Percentiles rank a stretch among this genome's conserved stretches.
Conservation (phyloP, 2,888 invertebrate species). For the Physocephala rufipes region DNA sequence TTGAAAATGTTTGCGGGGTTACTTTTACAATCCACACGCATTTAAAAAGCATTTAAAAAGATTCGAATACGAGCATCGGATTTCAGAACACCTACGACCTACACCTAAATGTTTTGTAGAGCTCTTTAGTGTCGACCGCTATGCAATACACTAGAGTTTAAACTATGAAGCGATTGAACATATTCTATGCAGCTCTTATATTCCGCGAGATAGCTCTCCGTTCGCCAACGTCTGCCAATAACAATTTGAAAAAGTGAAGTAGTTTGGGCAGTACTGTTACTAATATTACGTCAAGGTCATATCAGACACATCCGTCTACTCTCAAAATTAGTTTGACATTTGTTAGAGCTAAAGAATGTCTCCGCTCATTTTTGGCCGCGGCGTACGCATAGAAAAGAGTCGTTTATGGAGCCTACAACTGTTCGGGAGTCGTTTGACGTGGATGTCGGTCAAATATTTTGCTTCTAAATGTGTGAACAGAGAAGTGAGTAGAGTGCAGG, state of each 20-base stretch:
- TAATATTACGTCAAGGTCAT: conserved; percentile 11
- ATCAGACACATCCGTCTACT: conserved; percentile 12
- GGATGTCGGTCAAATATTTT: neutral
- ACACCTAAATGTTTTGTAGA: no score
- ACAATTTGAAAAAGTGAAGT: neutral
- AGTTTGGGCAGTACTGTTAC: neutral
- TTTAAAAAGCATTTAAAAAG: no score
- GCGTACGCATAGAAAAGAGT: neutral
- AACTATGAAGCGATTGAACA: no score
- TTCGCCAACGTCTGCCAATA: no score
- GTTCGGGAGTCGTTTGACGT: neutral
- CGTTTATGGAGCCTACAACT: neutral
- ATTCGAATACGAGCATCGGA: no score
- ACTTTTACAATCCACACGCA: no score
- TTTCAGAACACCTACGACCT: no score
- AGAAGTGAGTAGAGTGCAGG: neutral
- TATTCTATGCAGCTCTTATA: no score
- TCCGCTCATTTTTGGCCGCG: neutral
- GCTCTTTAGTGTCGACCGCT: no score
- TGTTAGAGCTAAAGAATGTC: conserved; percentile 8
- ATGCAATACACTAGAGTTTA: no score
- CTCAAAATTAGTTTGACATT: conserved; percentile 13
- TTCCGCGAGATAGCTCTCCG: no score
- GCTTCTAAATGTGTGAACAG: neutral
- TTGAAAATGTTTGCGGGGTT: no score